Conservation (phyloP, 2,113 vertebrate genomes). For the Prinia subflava region DNA sequence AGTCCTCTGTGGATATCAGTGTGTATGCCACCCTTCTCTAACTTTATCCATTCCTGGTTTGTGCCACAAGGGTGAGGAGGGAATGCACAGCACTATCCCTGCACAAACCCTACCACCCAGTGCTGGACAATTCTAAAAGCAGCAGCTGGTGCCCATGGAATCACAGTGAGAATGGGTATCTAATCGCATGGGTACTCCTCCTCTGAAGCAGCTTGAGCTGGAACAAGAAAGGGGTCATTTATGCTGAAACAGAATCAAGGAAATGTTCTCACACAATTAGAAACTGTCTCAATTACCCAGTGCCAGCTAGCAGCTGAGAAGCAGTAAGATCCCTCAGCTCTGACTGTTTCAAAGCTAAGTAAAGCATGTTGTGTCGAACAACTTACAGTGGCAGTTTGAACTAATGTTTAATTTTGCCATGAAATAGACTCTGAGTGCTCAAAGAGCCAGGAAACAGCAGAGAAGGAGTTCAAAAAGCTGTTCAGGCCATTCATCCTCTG, state of each 20-base stretch:
- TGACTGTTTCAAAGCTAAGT: neutral
- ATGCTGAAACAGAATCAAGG: neutral
- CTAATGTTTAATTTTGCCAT: conserved; percentile 21
- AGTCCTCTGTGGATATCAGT: neutral
- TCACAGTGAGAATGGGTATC: neutral
- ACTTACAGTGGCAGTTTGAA: neutral
- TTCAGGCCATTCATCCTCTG: neutral
- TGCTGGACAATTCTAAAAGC: neutral
- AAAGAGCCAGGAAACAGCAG: neutral
- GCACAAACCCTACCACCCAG: neutral
- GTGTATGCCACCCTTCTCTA: neutral
- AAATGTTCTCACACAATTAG: neutral
- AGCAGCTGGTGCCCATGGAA: neutral
- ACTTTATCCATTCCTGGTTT: neutral
- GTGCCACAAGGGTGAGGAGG: neutral
- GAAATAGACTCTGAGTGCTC: neutral
- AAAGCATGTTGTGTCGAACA: neutral
- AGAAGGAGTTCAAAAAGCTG: neutral
- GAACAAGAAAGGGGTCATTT: neutral
- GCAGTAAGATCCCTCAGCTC: neutral
- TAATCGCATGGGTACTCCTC: neutral
- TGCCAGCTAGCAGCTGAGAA: neutral
- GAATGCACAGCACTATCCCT: neutral
- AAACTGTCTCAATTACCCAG: neutral
- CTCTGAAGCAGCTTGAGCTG: neutral